Conservation (phyloP, 2,888 invertebrate genomes). For the Zhengitettix transpicula region DNA sequence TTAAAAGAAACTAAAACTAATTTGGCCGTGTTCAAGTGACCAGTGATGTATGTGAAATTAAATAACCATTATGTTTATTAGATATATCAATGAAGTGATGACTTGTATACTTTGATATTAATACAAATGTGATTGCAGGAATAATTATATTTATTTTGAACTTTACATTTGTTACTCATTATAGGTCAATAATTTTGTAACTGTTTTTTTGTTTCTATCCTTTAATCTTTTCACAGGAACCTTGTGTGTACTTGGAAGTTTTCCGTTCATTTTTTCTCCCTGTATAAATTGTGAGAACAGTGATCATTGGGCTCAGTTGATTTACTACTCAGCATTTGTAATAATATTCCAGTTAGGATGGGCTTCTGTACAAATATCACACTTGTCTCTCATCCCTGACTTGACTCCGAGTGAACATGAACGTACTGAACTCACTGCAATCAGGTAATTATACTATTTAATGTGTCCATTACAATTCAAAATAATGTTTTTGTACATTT, state of each 20-base stretch:
- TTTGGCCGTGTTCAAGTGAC: no score
- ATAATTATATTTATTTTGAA: no score
- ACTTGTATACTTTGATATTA: no score
- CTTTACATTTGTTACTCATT: no score
- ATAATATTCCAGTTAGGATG: slow-evolving; percentile 84
- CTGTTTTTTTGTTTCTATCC: no score
- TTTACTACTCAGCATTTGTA: slow-evolving; percentile 61
- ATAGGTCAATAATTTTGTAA: no score
- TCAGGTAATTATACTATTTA: slow-evolving; percentile 36
- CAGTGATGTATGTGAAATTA: no score
- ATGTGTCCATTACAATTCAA: background rate
- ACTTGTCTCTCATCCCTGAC: slow-evolving; percentile 74
- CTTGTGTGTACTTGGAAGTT: slow-evolving; percentile 54
- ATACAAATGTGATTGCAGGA: no score
- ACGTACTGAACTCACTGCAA: slow-evolving; percentile 57
- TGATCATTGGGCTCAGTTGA: slow-evolving; percentile 50
- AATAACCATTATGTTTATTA: no score
- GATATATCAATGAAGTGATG: no score
- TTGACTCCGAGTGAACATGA: slow-evolving; percentile 56
- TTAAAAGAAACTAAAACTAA: no score
- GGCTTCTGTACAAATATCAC: slow-evolving; percentile 83
- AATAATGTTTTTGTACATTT: background rate
- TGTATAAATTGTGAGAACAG: slow-evolving; percentile 49
- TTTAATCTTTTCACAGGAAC: slow-evolving; percentile 36
- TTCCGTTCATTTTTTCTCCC: slow-evolving; percentile 74